Percentiles rank a stretch among this genome's conserved stretches.
Evolutionary conservation across 2,888 invertebrate genomes (phyloP).

Genomic region (Amblyteles armatorius): DNA sequence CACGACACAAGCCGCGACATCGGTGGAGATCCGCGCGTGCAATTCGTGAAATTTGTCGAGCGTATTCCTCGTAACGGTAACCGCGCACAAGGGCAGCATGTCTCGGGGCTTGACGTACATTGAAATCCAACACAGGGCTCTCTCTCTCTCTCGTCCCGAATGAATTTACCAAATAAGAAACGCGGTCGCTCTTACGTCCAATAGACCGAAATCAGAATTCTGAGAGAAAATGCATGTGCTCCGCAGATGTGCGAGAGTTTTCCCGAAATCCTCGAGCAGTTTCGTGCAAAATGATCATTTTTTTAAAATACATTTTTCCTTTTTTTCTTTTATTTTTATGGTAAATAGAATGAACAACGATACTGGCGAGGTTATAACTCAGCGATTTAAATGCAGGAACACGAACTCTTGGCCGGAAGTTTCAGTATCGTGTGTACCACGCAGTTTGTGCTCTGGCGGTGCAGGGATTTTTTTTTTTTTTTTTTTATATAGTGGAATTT

Average conservation of each 20-base stretch:
- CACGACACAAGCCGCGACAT: neutral
- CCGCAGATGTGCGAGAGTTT: neutral
- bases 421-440: neutral
- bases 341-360: slow-evolving; percentile 2
- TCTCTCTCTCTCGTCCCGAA: slow-evolving; percentile 1
- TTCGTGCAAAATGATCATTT: neutral
- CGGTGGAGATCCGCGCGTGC: neutral
- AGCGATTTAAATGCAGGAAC: slow-evolving; percentile 15
- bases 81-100: neutral
- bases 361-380: neutral
- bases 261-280: neutral
- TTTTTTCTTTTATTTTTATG: neutral
- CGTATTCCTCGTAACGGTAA: slow-evolving; percentile 18
- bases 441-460: neutral
- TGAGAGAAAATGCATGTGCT: neutral
- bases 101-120: slow-evolving; percentile 5
- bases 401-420: slow-evolving; percentile 3
- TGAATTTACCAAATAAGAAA: slow-evolving; percentile 20
- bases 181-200: neutral
- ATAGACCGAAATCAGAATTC: neutral
- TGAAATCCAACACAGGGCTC: slow-evolving; percentile 4
- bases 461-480: neutral
- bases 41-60: slow-evolving; percentile 35
- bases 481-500: neutral
- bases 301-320: neutral